Evolutionary conservation across 2,888 invertebrate genomes (phyloP), one percentile per base, ranked within the genome.

Genomic region (Hetaerina titia): DNA sequence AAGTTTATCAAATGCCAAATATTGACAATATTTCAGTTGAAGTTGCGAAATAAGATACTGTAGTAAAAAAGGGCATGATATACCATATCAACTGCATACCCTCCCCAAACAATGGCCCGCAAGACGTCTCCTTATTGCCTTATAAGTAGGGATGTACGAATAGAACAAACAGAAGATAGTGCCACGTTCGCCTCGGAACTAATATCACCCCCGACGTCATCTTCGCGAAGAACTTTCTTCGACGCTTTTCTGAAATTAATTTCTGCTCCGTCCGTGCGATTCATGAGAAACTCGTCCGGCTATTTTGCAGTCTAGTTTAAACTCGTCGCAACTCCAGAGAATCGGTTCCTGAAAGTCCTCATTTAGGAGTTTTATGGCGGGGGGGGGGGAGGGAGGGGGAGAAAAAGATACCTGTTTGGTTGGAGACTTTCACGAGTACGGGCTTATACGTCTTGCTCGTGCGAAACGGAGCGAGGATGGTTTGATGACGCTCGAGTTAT

Each of bases 301-400:
- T 25, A 81, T 81, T 22, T 81, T n/a, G 81, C 25, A 81, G 31
- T 11, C n/a, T n/a, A 69, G n/a, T 69, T 17, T 5, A 69, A 17
- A 69, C 8, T n/a, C 69, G 22, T 69, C 69, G n/a, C 69, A n/a
- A 69, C n/a, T 6, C 8, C n/a, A 8, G 25, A 11, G 31, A 31
- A 81, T 25, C 22, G 31, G 81, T 25, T 31, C 22, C 81, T 22
- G 81, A 31, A 81, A 15, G 31, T 6, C 31, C 31, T 31, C 81
- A 81, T 81, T 31, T 15, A 81, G 81, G 31, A 81, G 81, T 81
- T 81, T 69, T 69, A 69, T 69, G n/a, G 69, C 69, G n/a, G 69
- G 69, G 69, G 45, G 45, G 45, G 45, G 45, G 45, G 4, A 4
- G 45, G 45, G 45, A 4, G 45, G 45, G 45, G 45, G 45, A 45